Percentiles rank a stretch among this genome's conserved stretches.
phyloP scores from a whole-genome alignment of 2,113 vertebrate genomes.

The Catharus fuscescens region DNA sequence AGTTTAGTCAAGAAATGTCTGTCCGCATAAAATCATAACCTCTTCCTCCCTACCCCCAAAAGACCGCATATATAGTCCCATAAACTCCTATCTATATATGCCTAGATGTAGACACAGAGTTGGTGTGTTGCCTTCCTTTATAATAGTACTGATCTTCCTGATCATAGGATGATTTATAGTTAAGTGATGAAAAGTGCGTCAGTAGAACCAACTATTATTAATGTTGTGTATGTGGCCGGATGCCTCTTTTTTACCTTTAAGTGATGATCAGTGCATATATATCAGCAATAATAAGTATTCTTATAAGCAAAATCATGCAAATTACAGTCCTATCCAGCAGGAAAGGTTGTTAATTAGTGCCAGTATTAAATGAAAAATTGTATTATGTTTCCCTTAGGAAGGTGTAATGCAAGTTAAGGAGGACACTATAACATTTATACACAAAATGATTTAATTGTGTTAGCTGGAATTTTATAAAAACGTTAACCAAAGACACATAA shows the following conservation, averaged over 20 bases:
- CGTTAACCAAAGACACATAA: background rate
- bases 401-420: background rate
- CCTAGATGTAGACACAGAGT: background rate
- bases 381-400: background rate
- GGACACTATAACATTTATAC: too few relatives aligned
- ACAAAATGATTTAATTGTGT: accelerated
- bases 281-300: background rate
- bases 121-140: background rate
- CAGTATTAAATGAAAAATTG: background rate
- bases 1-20: background rate
- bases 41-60: background rate
- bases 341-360: background rate
- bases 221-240: background rate
- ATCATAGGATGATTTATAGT: background rate
- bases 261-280: accelerated
- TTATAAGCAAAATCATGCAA: background rate
- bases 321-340: background rate
- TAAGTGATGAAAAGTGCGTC: background rate
- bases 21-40: background rate
- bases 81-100: background rate
- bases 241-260: background rate
- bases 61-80: background rate
- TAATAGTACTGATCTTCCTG: background rate
- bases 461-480: background rate
- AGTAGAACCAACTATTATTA: background rate